Conservation (phyloP, 2,888 invertebrate species). For the Stenurella melanura region DNA sequence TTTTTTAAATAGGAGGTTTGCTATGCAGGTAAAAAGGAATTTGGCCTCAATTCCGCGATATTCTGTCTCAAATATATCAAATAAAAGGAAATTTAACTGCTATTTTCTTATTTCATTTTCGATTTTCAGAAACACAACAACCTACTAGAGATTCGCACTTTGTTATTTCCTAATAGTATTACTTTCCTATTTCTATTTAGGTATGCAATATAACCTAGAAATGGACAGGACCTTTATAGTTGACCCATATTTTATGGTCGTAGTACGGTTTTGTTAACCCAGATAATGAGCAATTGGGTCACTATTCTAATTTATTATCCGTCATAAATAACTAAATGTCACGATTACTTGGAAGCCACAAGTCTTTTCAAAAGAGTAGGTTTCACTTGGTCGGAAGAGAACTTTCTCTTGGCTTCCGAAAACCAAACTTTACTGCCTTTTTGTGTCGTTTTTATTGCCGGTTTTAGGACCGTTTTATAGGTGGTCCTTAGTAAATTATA, state of each 20-base stretch:
- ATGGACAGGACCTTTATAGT: background rate
- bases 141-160: too few species aligned
- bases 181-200: too few species aligned
- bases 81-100: too few species aligned
- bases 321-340: background rate
- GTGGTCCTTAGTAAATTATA: background rate
- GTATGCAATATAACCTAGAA: too few species aligned
- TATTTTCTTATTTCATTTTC: too few species aligned
- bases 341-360: conserved; percentile 25
- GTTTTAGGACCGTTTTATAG: background rate
- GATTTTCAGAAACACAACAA: too few species aligned
- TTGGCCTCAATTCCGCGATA: too few species aligned
- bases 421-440: conserved; percentile 26
- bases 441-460: background rate
- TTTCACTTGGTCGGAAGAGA: conserved; percentile 15
- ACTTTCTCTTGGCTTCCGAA: conserved; percentile 33
- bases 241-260: conserved; percentile 17
- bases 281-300: conserved; percentile 26
- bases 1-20: too few species aligned
- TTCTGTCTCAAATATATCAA: too few species aligned
- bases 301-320: conserved; percentile 9
- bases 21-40: too few species aligned
- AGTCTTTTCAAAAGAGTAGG: conserved; percentile 24
- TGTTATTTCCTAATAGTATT: too few species aligned
- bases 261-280: conserved; percentile 8